Base-by-base conservation (phyloP, 2,113 vertebrate genomes). In the Dipodomys merriami region DNA sequence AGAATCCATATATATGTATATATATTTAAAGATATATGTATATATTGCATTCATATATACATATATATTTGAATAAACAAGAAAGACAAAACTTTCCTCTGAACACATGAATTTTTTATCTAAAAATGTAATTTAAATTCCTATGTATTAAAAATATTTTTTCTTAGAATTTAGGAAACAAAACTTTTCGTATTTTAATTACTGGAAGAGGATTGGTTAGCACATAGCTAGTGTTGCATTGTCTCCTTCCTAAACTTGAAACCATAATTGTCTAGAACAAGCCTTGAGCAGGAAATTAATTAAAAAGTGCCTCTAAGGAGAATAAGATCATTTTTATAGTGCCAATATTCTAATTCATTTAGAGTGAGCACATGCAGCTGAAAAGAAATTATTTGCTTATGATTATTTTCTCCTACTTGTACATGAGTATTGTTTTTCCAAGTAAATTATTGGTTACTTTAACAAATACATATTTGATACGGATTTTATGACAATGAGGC, bases 121-220 rank as follows among this genome's bases (percentile, higher is more conserved):
- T 87, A 4, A 84, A 83, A 86, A 77, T 57, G 53, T 57, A 57
- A 57, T 57, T 57, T 57, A 15, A 57, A 16, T 39, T 69, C 44
- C 65, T 84, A 74, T 90, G n/a, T 19, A 23, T 64, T 9, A 20
- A 64, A 62, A 90, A 90, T 44, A 62, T 69, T 79, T 86, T 87
- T 69, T 74, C 90, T 67, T 25, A 85, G 22, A 88, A 94, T 68
- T 68, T 57, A 88, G 20, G 9, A 94, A 67, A 73, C 25, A 87
- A 53, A 62, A 27, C 1, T 79, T 67, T 6, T 44, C 69, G 10
- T 33, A 79, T 76, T 86, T 91, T 65, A 80, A 78, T 86, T 79
- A 5, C 9, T 74, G 53, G 15, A 88, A 83, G 5, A 65, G 16
- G 7, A 15, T 73, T 84, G 90, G 72, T 65, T 76, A 57, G 2